Percentiles rank a stretch among this genome's conserved stretches.
Conservation (phyloP, 2,888 invertebrate genomes). For the Aphidoletes aphidimyza region DNA sequence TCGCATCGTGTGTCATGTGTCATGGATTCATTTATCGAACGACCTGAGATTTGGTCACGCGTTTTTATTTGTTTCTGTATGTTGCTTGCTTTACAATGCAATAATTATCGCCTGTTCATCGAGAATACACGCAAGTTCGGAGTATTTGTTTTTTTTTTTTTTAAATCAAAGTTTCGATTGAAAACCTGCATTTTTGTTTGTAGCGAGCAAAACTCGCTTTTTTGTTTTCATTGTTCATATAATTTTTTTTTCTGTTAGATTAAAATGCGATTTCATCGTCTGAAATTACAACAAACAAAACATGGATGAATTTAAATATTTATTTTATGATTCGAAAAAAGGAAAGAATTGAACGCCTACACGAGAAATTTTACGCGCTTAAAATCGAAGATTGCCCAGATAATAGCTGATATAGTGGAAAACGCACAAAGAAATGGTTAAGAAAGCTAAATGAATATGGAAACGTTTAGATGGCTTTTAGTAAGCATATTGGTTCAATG, state of each 20-base stretch:
- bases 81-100: background rate
- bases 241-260: background rate
- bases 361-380: no score
- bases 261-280: constrained; percentile 9
- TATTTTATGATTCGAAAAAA: no score
- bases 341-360: no score
- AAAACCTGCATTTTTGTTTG: background rate
- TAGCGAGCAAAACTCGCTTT: background rate
- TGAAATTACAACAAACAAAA: constrained; percentile 49
- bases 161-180: no score
- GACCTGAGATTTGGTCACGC: background rate
- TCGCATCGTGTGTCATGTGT: constrained; percentile 29
- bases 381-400: no score
- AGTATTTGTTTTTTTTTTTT: background rate
- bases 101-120: background rate
- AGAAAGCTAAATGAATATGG: no score
- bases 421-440: no score
- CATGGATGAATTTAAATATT: background rate
- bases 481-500: no score
- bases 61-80: background rate
- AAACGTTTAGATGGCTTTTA: no score
- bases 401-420: no score
- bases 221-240: background rate
- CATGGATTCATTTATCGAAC: constrained; percentile 3
- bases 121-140: constrained; percentile 3